Percentiles rank a stretch among this genome's conserved stretches.
These are phyloP conservation scores for Diadumene lineata DNA, from an alignment of 92 coral and sea anemone genomes.

Conservation along the genomic window DNA sequence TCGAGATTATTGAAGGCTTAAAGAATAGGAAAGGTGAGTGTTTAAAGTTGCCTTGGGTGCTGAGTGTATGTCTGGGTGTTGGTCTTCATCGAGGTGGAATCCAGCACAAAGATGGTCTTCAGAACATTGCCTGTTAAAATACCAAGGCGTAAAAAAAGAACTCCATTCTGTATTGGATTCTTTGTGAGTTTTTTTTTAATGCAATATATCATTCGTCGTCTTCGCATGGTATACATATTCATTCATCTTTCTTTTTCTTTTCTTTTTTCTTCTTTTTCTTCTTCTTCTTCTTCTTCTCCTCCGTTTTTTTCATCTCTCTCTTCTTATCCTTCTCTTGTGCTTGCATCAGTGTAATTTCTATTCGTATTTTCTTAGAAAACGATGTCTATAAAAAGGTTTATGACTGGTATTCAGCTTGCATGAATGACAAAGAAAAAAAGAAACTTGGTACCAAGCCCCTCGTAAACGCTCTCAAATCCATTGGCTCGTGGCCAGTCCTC, in stretches of 20 bases:
- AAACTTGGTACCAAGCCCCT: conserved; percentile 60
- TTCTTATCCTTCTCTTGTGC: not conserved
- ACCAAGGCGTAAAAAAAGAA: too few relatives aligned
- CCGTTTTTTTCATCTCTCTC: not conserved
- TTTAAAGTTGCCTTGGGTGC: too few relatives aligned
- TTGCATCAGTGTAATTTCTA: not conserved
- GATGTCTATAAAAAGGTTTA: conserved; percentile 48
- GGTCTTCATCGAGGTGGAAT: too few relatives aligned
- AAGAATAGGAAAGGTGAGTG: conserved; percentile 19
- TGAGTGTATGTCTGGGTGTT: too few relatives aligned
- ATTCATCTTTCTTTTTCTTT: conserved; percentile 2
- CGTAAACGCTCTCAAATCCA: conserved; percentile 22
- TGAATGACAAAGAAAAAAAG: conserved; percentile 42
- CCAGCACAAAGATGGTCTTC: too few relatives aligned
- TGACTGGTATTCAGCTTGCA: conserved; percentile 73
- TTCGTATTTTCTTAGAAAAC: conserved; percentile 13
- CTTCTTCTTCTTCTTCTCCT: conserved; percentile 13
- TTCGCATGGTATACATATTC: not conserved
- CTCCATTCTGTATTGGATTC: too few relatives aligned
- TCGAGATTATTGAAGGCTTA: conserved; percentile 12
- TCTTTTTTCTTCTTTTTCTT: conserved; percentile 2
- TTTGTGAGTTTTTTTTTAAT: too few relatives aligned
- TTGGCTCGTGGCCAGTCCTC: conserved; percentile 57
- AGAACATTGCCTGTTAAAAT: too few relatives aligned
- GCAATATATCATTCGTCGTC: too few relatives aligned